These are phyloP conservation scores for Galleria mellonella DNA, from an alignment of 1,140 invertebrate genomes.

Conservation along the genomic window DNA sequence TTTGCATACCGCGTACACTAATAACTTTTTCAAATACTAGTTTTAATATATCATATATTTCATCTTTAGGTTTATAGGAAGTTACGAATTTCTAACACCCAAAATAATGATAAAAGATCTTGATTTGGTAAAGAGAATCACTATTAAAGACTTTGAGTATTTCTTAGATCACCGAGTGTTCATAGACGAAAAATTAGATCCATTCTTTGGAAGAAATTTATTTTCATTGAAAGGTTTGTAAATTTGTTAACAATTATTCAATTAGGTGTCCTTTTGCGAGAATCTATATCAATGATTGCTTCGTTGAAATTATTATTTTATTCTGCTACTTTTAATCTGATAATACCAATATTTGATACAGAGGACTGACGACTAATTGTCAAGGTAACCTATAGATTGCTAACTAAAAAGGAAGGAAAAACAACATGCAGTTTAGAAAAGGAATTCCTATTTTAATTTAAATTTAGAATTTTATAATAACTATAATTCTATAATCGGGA, in stretches of 20 bases:
- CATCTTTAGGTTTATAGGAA: constrained; percentile 47
- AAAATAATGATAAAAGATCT: constrained; percentile 74
- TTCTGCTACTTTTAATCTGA: background rate
- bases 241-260: background rate
- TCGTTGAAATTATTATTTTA: background rate
- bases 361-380: background rate
- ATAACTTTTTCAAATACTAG: too few relatives aligned
- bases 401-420: too few relatives aligned
- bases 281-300: background rate
- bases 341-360: background rate
- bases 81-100: constrained; percentile 68
- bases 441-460: background rate
- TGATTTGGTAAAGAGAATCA: constrained; percentile 75
- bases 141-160: constrained; percentile 77
- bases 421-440: too few relatives aligned
- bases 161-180: constrained; percentile 69
- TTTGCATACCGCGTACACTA: too few relatives aligned
- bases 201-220: constrained; percentile 68
- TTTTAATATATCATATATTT: too few relatives aligned
- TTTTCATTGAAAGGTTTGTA: constrained; percentile 60
- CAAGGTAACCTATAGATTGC: background rate
- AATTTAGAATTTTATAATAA: background rate
- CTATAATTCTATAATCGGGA: too few relatives aligned
- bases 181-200: constrained; percentile 49
- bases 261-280: background rate